phyloP scores from a whole-genome alignment of 2,888 invertebrate genomes.

The Netelia inedita region DNA sequence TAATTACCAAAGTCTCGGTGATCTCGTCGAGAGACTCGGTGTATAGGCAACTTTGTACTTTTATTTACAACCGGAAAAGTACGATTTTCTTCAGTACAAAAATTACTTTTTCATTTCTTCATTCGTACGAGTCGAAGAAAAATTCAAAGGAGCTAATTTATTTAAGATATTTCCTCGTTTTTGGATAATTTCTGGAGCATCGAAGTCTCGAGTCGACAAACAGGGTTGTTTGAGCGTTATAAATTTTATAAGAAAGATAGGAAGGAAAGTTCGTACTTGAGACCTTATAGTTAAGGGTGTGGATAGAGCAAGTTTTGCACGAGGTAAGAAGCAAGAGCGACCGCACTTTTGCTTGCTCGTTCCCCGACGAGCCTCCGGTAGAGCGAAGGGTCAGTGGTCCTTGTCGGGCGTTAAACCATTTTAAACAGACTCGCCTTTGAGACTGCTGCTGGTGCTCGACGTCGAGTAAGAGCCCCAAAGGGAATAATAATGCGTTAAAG shows the following conservation, averaged over 20 bases:
- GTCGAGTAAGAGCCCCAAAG: conserved; percentile 74
- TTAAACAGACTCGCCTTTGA: conserved; percentile 74
- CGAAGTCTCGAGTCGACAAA: conserved; percentile 8
- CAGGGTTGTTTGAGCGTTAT: conserved; percentile 39
- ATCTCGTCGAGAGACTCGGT: not conserved
- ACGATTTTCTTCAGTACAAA: too few species aligned
- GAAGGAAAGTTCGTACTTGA: conserved; percentile 1
- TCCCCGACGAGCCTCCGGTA: conserved; percentile 41
- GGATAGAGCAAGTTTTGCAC: conserved; percentile 32
- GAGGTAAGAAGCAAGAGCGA: conserved; percentile 12
- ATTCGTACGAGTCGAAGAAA: not conserved
- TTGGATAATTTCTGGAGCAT: not conserved
- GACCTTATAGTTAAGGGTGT: conserved; percentile 20
- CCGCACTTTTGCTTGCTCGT: conserved; percentile 28
- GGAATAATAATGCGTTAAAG: conserved; percentile 80
- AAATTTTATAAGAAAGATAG: conserved; percentile 22
- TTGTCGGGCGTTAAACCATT: conserved; percentile 70
- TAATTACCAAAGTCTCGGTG: conserved; percentile 30
- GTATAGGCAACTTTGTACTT: conserved; percentile 2
- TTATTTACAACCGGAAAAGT: not conserved
- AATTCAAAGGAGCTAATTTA: too few species aligned
- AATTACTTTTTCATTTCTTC: not conserved
- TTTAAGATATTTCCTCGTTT: not conserved
- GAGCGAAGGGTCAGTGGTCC: conserved; percentile 67
- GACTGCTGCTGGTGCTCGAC: conserved; percentile 55